These are phyloP conservation scores for Sebastiscus albofasciatus DNA, from an alignment of 2,797 vertebrate genomes.

Conservation along the genomic window DNA sequence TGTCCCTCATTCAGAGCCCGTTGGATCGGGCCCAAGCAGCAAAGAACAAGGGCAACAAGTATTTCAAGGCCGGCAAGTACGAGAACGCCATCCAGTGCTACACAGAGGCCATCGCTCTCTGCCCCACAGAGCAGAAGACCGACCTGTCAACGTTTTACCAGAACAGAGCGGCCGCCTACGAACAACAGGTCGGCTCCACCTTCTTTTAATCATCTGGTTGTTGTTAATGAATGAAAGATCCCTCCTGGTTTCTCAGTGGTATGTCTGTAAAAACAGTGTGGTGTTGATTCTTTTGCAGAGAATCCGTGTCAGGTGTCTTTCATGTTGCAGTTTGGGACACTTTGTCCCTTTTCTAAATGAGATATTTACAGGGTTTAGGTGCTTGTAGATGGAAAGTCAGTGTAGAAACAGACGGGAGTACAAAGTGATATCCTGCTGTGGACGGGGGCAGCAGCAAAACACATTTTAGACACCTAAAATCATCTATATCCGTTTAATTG, in stretches of 20 bases:
- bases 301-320: background rate
- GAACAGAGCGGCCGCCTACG: slow-evolving; percentile 97
- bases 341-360: background rate
- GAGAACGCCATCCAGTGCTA: slow-evolving; percentile 98
- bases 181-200: slow-evolving; percentile 88
- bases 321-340: background rate
- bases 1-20: slow-evolving; percentile 83
- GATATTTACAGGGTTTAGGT: background rate
- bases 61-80: slow-evolving; percentile 96
- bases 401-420: too few relatives aligned
- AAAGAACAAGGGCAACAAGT: slow-evolving; percentile 99
- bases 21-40: slow-evolving; percentile 94
- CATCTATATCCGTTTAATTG: too few relatives aligned
- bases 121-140: slow-evolving; percentile 91
- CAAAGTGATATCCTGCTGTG: too few relatives aligned
- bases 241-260: background rate
- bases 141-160: slow-evolving; percentile 98
- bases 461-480: too few relatives aligned
- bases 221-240: background rate
- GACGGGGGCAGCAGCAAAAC: too few relatives aligned
- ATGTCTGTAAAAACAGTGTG: background rate
- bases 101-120: slow-evolving; percentile 94
- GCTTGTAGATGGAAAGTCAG: too few relatives aligned
- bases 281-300: background rate
- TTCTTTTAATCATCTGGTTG: background rate